Evolutionary conservation across 2,797 vertebrate species (phyloP).

Genomic region (Sebastes reedi): DNA sequence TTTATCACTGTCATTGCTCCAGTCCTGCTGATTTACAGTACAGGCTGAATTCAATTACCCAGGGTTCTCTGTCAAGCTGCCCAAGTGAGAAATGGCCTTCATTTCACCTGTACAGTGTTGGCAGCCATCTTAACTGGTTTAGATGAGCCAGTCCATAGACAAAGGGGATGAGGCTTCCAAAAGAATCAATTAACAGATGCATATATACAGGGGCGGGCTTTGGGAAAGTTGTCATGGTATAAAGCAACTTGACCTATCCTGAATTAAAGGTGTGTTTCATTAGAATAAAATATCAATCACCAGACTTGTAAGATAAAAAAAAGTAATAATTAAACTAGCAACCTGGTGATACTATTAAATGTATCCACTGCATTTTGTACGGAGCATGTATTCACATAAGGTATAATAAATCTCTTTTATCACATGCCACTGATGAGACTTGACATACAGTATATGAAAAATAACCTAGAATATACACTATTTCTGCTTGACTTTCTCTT

Average conservation of each 20-base stretch:
- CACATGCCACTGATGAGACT: constrained; percentile 15
- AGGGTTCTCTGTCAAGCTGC: constrained; percentile 52
- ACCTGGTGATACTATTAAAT: not conserved
- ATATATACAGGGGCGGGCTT: not conserved
- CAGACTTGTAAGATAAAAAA: not conserved
- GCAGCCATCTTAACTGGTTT: constrained; percentile 44
- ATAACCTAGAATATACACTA: not conserved
- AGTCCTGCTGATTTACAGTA: constrained; percentile 51
- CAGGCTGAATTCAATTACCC: constrained; percentile 51
- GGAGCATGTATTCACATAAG: not conserved
- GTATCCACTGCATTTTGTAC: not conserved
- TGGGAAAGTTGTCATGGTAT: not conserved
- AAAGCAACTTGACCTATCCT: not conserved
- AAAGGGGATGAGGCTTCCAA: constrained; percentile 2
- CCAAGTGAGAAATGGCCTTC: constrained; percentile 64
- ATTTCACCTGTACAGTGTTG: constrained; percentile 57
- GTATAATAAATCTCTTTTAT: constrained; percentile 21
- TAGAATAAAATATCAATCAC: not conserved
- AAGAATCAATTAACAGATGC: constrained; percentile 24
- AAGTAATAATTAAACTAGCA: not conserved
- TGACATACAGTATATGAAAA: constrained; percentile 9
- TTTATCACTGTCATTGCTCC: constrained; percentile 32
- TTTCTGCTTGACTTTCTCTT: not conserved
- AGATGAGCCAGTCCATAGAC: constrained; percentile 23
- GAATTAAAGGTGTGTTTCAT: not conserved